These are phyloP conservation scores for Tangara arthus DNA, from an alignment of 2,797 vertebrate species.

Conservation along the genomic window DNA sequence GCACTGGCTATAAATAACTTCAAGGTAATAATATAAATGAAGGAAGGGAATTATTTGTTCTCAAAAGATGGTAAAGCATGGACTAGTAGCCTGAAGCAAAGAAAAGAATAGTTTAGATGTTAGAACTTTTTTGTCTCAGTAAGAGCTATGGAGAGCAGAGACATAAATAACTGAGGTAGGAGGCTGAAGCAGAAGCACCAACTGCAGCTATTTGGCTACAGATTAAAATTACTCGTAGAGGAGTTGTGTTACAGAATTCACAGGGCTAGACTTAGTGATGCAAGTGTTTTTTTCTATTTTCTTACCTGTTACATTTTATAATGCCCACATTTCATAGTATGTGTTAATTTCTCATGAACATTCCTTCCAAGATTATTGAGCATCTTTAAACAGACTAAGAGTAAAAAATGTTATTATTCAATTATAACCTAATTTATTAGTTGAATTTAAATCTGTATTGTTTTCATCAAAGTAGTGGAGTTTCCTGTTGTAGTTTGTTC, in stretches of 20 bases:
- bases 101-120: constrained; percentile 6
- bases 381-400: neutral
- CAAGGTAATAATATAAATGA: constrained; percentile 70
- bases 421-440: neutral
- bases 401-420: neutral
- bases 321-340: neutral
- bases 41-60: constrained; percentile 67
- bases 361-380: neutral
- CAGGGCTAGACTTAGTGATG: neutral
- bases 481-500: neutral
- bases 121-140: neutral
- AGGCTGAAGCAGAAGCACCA: neutral
- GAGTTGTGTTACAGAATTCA: neutral
- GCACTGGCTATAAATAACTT: constrained; percentile 68
- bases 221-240: neutral
- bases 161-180: constrained; percentile 17
- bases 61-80: constrained; percentile 35
- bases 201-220: neutral
- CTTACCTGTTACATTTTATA: neutral
- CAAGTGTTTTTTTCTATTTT: neutral
- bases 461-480: neutral
- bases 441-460: neutral
- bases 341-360: neutral
- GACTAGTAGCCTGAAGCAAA: constrained; percentile 38
- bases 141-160: neutral